These are phyloP conservation scores for Drosophila quadrilineata DNA, from an alignment of 1,140 invertebrate genomes.

Conservation along the genomic window DNA sequence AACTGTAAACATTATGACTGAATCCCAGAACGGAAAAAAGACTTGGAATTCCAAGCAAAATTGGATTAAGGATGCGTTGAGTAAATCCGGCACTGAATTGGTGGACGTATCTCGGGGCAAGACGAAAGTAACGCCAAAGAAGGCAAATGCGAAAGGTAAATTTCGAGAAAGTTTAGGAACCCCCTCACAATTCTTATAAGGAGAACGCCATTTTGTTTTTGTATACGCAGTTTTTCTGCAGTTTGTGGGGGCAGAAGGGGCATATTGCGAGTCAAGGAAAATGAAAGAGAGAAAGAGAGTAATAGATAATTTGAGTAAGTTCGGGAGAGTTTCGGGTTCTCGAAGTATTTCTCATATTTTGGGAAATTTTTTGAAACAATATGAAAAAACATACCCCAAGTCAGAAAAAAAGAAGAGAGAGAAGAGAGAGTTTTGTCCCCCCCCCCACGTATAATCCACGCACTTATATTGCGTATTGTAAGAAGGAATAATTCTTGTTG, in stretches of 20 bases:
- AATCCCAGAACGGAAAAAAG: constrained; percentile 51
- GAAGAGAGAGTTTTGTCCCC: too few species aligned
- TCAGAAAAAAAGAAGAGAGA: too few species aligned
- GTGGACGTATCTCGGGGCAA: constrained; percentile 59
- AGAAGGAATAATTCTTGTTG: constrained; percentile 3
- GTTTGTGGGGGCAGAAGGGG: constrained; percentile 1
- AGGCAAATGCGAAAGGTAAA: constrained; percentile 57
- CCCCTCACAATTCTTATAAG: neutral
- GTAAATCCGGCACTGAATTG: constrained; percentile 76
- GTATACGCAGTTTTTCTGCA: constrained; percentile 53
- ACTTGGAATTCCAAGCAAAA: constrained; percentile 66
- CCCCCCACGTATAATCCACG: neutral
- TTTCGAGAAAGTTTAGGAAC: constrained; percentile 1
- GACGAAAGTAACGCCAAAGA: constrained; percentile 41
- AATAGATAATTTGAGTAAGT: constrained; percentile 8
- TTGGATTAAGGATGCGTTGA: constrained; percentile 75
- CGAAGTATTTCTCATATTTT: constrained; percentile 12
- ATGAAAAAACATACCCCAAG: too few species aligned
- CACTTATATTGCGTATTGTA: constrained; percentile 24
- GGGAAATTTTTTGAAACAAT: constrained; percentile 41
- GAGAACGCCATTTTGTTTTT: constrained; percentile 68
- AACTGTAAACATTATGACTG: constrained; percentile 50
- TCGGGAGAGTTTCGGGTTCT: constrained; percentile 58
- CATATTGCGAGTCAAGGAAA: constrained; percentile 19
- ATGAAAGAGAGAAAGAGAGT: constrained; percentile 29